Base-by-base conservation (phyloP, 2,888 invertebrate species). In the Rhorus exstirpatorius region DNA sequence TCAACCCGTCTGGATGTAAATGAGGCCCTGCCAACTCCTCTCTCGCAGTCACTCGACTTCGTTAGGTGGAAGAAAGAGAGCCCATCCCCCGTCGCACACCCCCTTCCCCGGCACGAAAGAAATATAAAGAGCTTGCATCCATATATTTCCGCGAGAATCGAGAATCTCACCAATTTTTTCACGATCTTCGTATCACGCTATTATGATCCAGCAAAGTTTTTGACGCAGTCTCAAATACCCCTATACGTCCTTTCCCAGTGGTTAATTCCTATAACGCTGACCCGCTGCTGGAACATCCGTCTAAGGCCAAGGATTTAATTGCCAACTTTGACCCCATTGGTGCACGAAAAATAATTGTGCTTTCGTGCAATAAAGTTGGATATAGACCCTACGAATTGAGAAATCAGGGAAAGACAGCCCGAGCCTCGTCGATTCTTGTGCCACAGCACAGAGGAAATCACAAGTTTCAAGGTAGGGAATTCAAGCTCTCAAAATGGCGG, bases 1-100 rank as follows among this genome's bases (percentile, higher is more conserved):
- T 75, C 84, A 83, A 82, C 85, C 85, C 86, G 88, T 88, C 88
- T 89, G 87, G 87, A 87, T 87, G 87, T 88, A 89, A 89, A 89
- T 89, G 88, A 89, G 89, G 83, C 83, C 86, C 85, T 84, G 83
- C 85, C 84, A 82, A 85, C 85, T 84, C 83, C 84, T 84, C 75
- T 55, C 46, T 67, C 85, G 76, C 70, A 76, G 84, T 83, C 87
- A 88, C 89, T 90, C 87, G 89, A 89, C 88, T 89, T 85, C 84
- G 85, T 87, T 88, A 80, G 77, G 58, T 75, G 63, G 21, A 78
- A 83, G 81, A 79, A 78, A 81, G 81, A 85, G 71, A 70, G 72
- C 14, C 21, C 53, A 53, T 46, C 46, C 38, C 14, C 35, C 38
- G 31, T 31, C 31, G 2, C 24, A 8, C 49, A 8, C 21, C 3